Base-by-base conservation (phyloP, 2,113 vertebrate genomes). In the Excalfactoria chinensis region DNA sequence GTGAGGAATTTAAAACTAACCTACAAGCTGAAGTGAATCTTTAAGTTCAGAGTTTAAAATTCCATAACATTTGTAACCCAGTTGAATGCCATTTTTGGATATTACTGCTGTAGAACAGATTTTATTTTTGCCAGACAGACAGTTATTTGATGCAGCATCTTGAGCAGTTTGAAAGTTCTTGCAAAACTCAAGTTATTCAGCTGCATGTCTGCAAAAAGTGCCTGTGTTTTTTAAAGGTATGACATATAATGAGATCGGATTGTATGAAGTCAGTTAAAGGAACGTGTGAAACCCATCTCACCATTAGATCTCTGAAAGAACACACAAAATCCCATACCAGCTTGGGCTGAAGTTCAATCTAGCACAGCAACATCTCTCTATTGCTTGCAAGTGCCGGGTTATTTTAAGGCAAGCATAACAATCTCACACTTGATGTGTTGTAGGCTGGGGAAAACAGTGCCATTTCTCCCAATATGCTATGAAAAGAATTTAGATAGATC, bases 1-100 rank as follows among this genome's bases (percentile, higher is more conserved):
- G 32, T 44, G 35, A 89, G 85, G 91, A 93, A 96, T 93, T 94
- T 92, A 73, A 69, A 76, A 44, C 23, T 28, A 88, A 95, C 26
- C 15, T 51, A 91, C 85, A 75, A 56, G 51, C 80, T 76, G 48
- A 12, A 85, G 51, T 23, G 59, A 83, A 73, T 89, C 43, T 48
- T 30, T 79, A 85, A 87, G 25, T 68, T 95, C 37, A 40, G 59
- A 76, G 46, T 67, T 87, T 87, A 71, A 74, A 92, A 85, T 51
- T 59, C 68, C 71, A 53, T 74, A 46, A 93, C 77, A 87, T 7
- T 73, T 51, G 77, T 82, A 66, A n/a, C 56, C 73, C 25, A 67
- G 41, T 26, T 76, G 62, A 94, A 74, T 79, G 46, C 32, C 34
- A 32, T n/a, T 93, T 93, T 77, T 67, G 79, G 71, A 46, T 19